phyloP scores from a whole-genome alignment of 1,140 invertebrate species.

The Maconellicoccus hirsutus region DNA sequence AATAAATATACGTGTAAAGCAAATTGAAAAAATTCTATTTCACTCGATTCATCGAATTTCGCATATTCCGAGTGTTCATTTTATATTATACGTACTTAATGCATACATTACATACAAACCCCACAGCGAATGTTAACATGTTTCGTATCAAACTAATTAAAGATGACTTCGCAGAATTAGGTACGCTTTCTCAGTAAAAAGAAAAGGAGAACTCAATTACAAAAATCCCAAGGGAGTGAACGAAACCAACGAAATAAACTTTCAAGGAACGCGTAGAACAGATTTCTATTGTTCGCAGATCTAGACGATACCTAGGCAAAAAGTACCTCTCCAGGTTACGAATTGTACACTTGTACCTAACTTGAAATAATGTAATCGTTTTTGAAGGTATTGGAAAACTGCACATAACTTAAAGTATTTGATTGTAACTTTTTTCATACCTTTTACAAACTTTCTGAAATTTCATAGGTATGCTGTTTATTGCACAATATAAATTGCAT shows the following conservation, averaged over 20 bases:
- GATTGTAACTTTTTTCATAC: too few species aligned
- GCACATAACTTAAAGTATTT: too few species aligned
- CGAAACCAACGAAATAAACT: background rate
- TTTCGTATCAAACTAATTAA: background rate
- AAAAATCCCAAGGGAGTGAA: background rate
- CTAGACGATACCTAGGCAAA: background rate
- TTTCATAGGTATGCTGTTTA: too few species aligned
- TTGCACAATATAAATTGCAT: too few species aligned
- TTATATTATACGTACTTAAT: background rate
- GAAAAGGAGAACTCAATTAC: background rate
- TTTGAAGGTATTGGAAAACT: too few species aligned
- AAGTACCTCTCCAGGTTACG: too few species aligned
- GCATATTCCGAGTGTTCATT: background rate
- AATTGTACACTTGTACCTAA: too few species aligned
- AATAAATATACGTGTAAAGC: too few species aligned
- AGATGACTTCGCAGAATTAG: background rate
- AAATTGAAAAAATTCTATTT: background rate
- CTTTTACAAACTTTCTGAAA: too few species aligned
- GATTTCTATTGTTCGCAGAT: background rate
- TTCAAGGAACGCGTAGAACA: background rate
- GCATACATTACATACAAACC: background rate
- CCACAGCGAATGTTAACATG: constrained; percentile 2
- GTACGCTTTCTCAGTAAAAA: background rate
- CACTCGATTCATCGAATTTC: background rate
- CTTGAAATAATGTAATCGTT: too few species aligned